phyloP scores from a whole-genome alignment of 2,888 invertebrate genomes.

The Anorthoa munda region DNA sequence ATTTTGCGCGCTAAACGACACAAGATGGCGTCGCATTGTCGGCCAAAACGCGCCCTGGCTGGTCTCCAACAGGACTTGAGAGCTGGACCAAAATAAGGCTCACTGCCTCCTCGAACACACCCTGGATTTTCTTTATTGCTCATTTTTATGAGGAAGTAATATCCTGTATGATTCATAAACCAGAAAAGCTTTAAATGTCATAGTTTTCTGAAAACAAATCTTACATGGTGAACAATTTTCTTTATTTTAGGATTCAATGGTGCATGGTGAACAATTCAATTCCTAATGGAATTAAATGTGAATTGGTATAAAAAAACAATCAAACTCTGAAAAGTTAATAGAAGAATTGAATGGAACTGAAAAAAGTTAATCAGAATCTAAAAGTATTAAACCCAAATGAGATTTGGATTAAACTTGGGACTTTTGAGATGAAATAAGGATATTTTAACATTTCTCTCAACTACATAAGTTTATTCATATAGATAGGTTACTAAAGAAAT shows the following conservation, averaged over 20 bases:
- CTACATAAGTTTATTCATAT: too few relatives aligned
- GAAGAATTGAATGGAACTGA: conserved; percentile 29
- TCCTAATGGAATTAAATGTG: background rate
- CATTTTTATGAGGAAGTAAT: conserved; percentile 44
- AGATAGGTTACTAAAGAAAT: too few relatives aligned
- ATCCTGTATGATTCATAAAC: conserved; percentile 40
- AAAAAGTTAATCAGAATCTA: conserved; percentile 38
- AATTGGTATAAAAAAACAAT: conserved; percentile 23
- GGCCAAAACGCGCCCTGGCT: conserved; percentile 71
- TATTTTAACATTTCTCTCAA: background rate
- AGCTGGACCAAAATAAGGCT: conserved; percentile 70
- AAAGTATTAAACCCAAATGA: conserved; percentile 3
- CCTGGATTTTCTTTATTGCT: conserved; percentile 58
- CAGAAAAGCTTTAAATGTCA: background rate
- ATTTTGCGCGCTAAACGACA: conserved; percentile 66
- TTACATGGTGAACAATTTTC: background rate
- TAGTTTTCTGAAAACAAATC: background rate
- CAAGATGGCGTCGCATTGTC: conserved; percentile 73
- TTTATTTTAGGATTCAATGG: background rate
- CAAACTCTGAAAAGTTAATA: conserved; percentile 28
- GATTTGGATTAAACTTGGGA: conserved; percentile 15
- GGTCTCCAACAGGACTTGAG: conserved; percentile 70
- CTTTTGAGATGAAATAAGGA: background rate
- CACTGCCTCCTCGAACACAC: conserved; percentile 58
- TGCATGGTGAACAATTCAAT: conserved; percentile 16